Percentiles rank a stretch among this genome's conserved stretches.
Conservation (phyloP, 1,140 invertebrate species). For the Tenebrio molitor region DNA sequence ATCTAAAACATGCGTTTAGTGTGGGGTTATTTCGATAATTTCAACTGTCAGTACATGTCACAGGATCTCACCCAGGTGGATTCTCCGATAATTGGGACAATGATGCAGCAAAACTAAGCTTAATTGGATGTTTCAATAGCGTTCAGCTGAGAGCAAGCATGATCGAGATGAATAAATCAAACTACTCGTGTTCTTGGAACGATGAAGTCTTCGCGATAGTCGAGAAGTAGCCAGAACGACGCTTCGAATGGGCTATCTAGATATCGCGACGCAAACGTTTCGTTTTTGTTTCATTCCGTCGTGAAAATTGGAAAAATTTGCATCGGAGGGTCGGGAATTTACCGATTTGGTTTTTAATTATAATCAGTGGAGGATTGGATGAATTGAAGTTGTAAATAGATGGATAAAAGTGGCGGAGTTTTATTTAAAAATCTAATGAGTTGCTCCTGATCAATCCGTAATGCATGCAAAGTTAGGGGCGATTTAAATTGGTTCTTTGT, state of each 20-base stretch:
- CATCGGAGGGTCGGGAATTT: constrained; percentile 4
- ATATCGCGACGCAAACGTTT: not conserved
- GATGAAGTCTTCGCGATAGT: constrained; percentile 23
- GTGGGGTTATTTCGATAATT: constrained; percentile 35
- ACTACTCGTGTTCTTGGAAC: constrained; percentile 43
- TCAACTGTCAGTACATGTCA: constrained; percentile 41
- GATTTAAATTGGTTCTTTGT: constrained; percentile 64
- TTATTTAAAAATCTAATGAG: constrained; percentile 43
- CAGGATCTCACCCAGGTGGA: constrained; percentile 34
- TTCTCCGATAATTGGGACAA: constrained; percentile 53
- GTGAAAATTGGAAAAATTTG: constrained; percentile 16
- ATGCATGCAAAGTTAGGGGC: constrained; percentile 55
- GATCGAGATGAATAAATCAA: constrained; percentile 47
- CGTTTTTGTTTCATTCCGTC: constrained; percentile 2
- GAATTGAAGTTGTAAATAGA: constrained; percentile 17
- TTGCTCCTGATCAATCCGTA: constrained; percentile 45
- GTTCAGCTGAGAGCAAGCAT: constrained; percentile 38
- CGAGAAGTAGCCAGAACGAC: not conserved
- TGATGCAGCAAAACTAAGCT: constrained; percentile 51
- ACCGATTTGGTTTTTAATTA: constrained; percentile 27
- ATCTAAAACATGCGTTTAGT: constrained; percentile 34
- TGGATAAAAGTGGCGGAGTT: constrained; percentile 36
- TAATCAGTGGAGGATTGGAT: constrained; percentile 17
- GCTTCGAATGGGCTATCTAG: constrained; percentile 3
- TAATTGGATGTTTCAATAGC: constrained; percentile 57